Base-by-base conservation (phyloP, 2,797 vertebrate genomes). In the Dendrocincla fuliginosa region DNA sequence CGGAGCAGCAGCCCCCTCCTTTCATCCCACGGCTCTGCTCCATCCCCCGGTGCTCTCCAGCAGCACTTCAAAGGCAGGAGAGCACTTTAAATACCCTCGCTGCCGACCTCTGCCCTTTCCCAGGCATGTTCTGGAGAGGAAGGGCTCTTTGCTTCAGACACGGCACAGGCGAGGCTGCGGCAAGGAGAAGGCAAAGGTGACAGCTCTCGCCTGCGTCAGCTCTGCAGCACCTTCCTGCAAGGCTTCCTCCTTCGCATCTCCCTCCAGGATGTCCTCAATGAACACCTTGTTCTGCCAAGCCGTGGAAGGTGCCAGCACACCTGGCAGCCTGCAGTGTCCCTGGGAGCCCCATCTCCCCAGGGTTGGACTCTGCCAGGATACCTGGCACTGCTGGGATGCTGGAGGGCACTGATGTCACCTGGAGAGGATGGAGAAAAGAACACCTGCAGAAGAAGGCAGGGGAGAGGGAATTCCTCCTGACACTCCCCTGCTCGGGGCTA, bases 51-150 rank as follows among this genome's bases (percentile, higher is more conserved):
- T 5, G 6, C 41, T 61, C 85, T 71, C 49, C 75, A 53, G 60
- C 46, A n/a, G 70, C 5, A 4, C 69, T 93, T 97, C 95, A 96
- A 93, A 96, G 95, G 89, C 12, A 32, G 65, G 41, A 7, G 35
- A 44, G 32, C 12, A 2, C 39, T n/a, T 56, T 73, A 64, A 86
- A 55, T 3, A 33, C 28, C 27, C 53, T 57, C 7, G 0, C 50
- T 17, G 41, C 57, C 0, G 0, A 30, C 69, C 84, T 56, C 4
- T 47, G 71, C 41, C 64, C 89, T 24, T 75, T 10, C 42, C 14
- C 39, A 6, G 25, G 67, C 17, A 1, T 0, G 19, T 15, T 49
- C 27, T 10, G 61, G 42, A 65, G 47, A 42, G 55, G 9, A 24
- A 33, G 3, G 27, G 35, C 33, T 55, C 74, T 86, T 11, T 12